These are phyloP conservation scores for Brachyalestes nurse DNA, from an alignment of 2,797 vertebrate species.

Conservation along the genomic window DNA sequence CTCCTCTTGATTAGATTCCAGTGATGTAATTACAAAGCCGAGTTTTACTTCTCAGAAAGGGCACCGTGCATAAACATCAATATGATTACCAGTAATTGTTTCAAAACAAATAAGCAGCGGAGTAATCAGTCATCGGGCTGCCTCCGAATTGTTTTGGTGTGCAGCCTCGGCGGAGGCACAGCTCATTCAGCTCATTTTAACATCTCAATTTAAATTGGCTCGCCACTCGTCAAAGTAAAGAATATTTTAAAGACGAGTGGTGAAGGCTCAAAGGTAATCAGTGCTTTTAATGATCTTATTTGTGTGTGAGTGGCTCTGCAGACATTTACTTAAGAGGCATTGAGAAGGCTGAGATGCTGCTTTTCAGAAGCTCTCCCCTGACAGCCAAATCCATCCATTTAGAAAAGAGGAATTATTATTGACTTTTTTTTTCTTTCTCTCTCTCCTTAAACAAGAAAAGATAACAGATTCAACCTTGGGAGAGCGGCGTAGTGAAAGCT, in stretches of 20 bases:
- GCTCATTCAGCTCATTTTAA: constrained; percentile 59
- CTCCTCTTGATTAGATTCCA: constrained; percentile 66
- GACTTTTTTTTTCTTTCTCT: constrained; percentile 44
- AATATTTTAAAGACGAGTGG: constrained; percentile 64
- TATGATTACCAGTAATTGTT: constrained; percentile 66
- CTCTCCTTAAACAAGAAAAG: constrained; percentile 54
- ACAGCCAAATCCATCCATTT: constrained; percentile 61
- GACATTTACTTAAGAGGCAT: constrained; percentile 63
- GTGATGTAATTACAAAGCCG: constrained; percentile 64
- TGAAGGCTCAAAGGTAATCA: constrained; percentile 63
- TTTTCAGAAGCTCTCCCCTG: constrained; percentile 61
- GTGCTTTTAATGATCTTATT: constrained; percentile 66
- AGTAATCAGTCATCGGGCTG: constrained; percentile 61
- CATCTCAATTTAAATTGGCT: constrained; percentile 63
- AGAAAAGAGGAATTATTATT: constrained; percentile 64
- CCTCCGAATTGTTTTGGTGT: constrained; percentile 59
- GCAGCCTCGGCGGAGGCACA: constrained; percentile 46
- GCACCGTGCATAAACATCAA: constrained; percentile 63
- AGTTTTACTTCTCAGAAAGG: constrained; percentile 64
- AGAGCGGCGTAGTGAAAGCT: constrained; percentile 46
- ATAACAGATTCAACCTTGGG: constrained; percentile 61
- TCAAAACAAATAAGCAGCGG: constrained; percentile 62
- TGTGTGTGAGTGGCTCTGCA: constrained; percentile 63
- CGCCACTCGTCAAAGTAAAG: constrained; percentile 62
- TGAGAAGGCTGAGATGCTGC: constrained; percentile 56